Base-by-base conservation (phyloP, 2,113 vertebrate species). In the Calypte anna region DNA sequence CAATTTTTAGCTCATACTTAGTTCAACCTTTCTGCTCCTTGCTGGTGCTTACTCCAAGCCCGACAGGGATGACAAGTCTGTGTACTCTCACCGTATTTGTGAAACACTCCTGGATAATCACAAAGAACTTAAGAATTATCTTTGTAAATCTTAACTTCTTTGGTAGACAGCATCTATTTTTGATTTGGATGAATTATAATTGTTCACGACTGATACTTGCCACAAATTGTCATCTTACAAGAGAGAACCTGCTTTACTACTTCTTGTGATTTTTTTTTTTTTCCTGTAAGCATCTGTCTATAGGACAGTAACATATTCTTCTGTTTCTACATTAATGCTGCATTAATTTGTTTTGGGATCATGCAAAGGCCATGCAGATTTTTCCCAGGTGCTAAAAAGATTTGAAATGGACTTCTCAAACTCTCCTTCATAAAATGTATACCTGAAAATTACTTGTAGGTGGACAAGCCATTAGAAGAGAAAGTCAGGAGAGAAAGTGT, bases 261-360 rank as follows among this genome's bases (percentile, higher is more conserved):
- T 19, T 66, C 74, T 43, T 38, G 6, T 54, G 30, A 84, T 48
- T 23, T 19, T 11, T 57, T 36, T 36, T 51, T 21, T 33, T 8
- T 23, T 5, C 7, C 33, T 76, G 5, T 61, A 25, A 57, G 30
- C 2, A 0, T 19, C 40, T 82, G 0, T 4, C 40, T 82, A 1
- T 4, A 76, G 64, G 36, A 6, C 12, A 69, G 30, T 53, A 54
- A 43, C 3, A 6, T 36, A 31, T 9, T 62, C 12, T 76, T 46
- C 17, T 83, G 3, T 61, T 80, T 19, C 13, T 57, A 69, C 5
- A n/a, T 66, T 69, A 57, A 44, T 6, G 5, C 8, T 78, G 53
- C 19, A 74, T 78, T 81, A 58, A 22, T 69, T 14, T 78, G 38
- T 53, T 66, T 19, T 66, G 27, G 33, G 75, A 28, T 22, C 11